These are phyloP conservation scores for Prunella fulvescens DNA, from an alignment of 2,113 vertebrate species.

Conservation along the genomic window DNA sequence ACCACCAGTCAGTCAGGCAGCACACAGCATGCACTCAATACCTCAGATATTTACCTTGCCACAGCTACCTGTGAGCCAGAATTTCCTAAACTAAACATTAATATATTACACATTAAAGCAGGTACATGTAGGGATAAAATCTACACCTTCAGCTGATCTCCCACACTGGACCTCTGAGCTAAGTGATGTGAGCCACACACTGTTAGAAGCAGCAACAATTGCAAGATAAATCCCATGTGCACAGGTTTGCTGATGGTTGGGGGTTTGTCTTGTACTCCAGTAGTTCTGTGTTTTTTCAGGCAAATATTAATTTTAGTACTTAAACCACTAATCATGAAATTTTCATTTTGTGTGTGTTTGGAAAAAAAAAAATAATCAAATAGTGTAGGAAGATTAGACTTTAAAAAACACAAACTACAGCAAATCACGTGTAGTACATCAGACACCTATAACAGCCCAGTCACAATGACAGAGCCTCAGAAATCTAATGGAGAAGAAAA, in stretches of 20 bases:
- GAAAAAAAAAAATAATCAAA: not conserved
- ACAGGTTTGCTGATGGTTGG: not conserved
- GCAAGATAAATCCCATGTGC: accelerated
- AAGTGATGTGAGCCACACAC: not conserved
- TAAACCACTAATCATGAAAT: not conserved
- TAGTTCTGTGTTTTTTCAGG: not conserved
- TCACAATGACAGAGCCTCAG: not conserved
- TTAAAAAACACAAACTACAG: not conserved
- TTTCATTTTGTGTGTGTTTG: not conserved
- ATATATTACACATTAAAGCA: not conserved
- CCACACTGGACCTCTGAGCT: not conserved
- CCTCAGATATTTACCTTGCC: not conserved
- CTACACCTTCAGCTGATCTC: not conserved
- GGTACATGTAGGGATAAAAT: not conserved
- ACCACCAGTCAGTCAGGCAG: not conserved
- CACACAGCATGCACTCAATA: not conserved
- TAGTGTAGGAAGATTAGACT: not conserved
- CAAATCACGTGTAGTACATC: not conserved
- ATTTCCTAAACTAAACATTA: not conserved
- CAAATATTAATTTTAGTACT: not conserved
- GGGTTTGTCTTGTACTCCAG: not conserved
- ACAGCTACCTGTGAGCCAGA: not conserved
- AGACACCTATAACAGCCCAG: not conserved
- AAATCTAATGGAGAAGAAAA: not conserved
- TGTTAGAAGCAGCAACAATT: not conserved